These are phyloP conservation scores for Neuroscelio doddi DNA, from an alignment of 2,888 invertebrate genomes.

Conservation along the genomic window DNA sequence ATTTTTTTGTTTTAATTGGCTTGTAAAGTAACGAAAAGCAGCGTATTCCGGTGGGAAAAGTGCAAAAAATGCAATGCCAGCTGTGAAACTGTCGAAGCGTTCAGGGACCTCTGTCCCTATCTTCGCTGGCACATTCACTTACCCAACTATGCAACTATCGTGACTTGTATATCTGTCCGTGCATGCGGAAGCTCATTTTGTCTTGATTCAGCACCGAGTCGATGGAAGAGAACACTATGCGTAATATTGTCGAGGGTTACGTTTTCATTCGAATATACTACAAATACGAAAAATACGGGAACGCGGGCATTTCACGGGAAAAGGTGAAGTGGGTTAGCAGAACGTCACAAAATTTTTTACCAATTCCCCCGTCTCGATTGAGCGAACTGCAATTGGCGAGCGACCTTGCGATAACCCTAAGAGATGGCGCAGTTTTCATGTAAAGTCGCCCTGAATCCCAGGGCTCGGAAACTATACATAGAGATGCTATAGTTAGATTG, in stretches of 20 bases:
- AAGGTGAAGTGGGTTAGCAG: slow-evolving; percentile 57
- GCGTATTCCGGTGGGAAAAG: neutral
- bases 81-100: slow-evolving; percentile 53
- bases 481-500: too few species aligned
- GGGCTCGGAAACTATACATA: too few species aligned
- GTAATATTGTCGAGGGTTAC: neutral
- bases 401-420: neutral
- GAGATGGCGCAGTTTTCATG: neutral
- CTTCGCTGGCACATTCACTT: slow-evolving; percentile 49
- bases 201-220: slow-evolving; percentile 24
- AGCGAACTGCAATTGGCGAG: neutral
- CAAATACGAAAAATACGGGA: slow-evolving; percentile 39
- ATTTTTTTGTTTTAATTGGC: slow-evolving; percentile 2
- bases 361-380: neutral
- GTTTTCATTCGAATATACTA: slow-evolving; percentile 1
- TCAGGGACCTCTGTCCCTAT: slow-evolving; percentile 37
- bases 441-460: too few species aligned
- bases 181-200: slow-evolving; percentile 56
- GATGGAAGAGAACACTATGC: neutral
- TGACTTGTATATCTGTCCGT: slow-evolving; percentile 53
- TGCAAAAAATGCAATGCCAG: slow-evolving; percentile 51
- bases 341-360: slow-evolving; percentile 56
- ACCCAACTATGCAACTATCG: slow-evolving; percentile 54
- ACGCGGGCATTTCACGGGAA: slow-evolving; percentile 53
- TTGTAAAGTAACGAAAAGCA: slow-evolving; percentile 2